Evolutionary conservation across 2,113 vertebrate species (phyloP).

Genomic region (Gobio gobio): DNA sequence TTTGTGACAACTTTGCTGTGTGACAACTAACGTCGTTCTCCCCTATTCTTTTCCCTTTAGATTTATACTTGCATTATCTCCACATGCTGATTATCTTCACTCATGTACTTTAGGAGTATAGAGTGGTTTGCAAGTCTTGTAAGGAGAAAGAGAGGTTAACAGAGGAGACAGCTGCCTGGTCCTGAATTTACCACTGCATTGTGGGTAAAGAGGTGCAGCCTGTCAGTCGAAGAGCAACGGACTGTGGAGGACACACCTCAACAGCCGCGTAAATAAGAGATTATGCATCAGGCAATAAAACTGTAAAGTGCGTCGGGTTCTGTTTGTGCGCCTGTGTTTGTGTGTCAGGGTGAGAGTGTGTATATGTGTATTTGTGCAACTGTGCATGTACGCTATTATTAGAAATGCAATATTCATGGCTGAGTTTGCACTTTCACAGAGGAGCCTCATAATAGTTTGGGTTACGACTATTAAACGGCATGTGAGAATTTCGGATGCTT

Average conservation of each 20-base stretch:
- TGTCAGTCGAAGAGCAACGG: constrained; percentile 72
- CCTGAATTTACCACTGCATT: constrained; percentile 65
- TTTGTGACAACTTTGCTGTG: background rate
- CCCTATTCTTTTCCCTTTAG: background rate
- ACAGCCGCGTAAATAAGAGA: constrained; percentile 75
- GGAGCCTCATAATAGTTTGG: constrained; percentile 46
- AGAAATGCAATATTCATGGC: constrained; percentile 57
- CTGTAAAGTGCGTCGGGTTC: constrained; percentile 59
- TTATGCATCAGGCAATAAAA: constrained; percentile 79
- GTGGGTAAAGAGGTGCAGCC: constrained; percentile 68
- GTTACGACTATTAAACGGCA: constrained; percentile 16
- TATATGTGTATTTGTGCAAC: constrained; percentile 37
- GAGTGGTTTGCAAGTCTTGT: constrained; percentile 28
- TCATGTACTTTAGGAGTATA: constrained; percentile 16
- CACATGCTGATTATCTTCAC: constrained; percentile 11
- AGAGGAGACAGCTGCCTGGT: constrained; percentile 57
- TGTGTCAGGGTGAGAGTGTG: constrained; percentile 26
- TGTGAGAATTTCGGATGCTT: constrained; percentile 29
- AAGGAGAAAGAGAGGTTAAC: constrained; percentile 59
- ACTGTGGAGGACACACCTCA: constrained; percentile 75
- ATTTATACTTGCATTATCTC: background rate
- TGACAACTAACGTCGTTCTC: background rate
- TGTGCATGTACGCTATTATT: constrained; percentile 49
- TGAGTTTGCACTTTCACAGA: constrained; percentile 60
- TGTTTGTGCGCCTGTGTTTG: constrained; percentile 36